Evolutionary conservation across 2,888 invertebrate species (phyloP).

Genomic region (Boloria euphrosyne): DNA sequence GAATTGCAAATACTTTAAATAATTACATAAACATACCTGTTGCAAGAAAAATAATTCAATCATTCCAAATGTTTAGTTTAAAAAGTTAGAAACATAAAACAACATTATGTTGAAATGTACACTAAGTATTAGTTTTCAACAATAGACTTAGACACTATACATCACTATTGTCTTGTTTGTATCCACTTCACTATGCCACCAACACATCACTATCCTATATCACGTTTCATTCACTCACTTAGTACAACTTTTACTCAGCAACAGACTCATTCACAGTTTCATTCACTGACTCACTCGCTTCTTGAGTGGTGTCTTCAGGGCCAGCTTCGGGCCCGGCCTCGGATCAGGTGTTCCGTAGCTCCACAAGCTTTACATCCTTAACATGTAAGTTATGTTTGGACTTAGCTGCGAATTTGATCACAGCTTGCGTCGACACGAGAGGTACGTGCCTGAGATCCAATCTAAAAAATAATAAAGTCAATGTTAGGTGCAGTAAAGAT

Average conservation of each 20-base stretch:
- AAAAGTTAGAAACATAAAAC: constrained; percentile 11
- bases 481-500: neutral
- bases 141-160: constrained; percentile 5
- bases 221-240: constrained; percentile 37
- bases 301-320: constrained; percentile 28
- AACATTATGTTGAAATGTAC: neutral
- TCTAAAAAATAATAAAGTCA: constrained; percentile 47
- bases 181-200: constrained; percentile 46
- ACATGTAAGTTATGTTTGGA: constrained; percentile 91
- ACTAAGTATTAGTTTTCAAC: constrained; percentile 5
- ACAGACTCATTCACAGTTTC: constrained; percentile 24
- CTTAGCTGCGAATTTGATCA: constrained; percentile 92
- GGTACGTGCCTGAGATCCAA: constrained; percentile 91
- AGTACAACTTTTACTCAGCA: constrained; percentile 12
- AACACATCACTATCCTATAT: constrained; percentile 51
- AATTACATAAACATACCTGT: too few species aligned
- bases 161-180: neutral
- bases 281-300: constrained; percentile 26
- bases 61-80: neutral
- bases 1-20: neutral
- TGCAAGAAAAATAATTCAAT: constrained; percentile 1
- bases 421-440: constrained; percentile 90
- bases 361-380: constrained; percentile 89
- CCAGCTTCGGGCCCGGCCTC: constrained; percentile 43
- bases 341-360: constrained; percentile 79